phyloP scores from a whole-genome alignment of 2,113 vertebrate species.

The Tringa solitaria region DNA sequence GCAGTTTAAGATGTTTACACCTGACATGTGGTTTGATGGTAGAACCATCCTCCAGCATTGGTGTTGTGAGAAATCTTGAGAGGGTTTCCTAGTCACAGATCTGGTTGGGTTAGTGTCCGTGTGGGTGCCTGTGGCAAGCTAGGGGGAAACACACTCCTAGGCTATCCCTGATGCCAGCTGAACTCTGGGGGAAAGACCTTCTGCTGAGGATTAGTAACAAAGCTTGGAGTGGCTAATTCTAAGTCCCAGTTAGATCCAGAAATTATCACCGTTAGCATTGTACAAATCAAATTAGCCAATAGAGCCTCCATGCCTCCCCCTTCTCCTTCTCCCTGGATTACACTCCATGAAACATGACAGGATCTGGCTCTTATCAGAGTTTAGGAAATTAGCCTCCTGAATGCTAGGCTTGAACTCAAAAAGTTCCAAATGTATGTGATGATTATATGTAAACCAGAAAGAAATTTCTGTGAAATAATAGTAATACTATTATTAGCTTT shows the following conservation, averaged over 20 bases:
- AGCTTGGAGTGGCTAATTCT: neutral
- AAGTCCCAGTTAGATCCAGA: neutral
- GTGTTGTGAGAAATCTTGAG: neutral
- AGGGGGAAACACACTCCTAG: neutral
- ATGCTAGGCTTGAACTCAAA: neutral
- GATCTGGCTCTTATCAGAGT: neutral
- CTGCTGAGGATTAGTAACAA: neutral
- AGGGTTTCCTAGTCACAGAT: neutral
- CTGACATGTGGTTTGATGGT: neutral
- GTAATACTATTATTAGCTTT: neutral
- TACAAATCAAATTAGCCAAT: neutral
- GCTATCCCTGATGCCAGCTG: neutral
- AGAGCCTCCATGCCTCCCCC: neutral
- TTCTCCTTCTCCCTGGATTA: neutral
- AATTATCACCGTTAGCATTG: neutral
- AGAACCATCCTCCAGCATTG: neutral
- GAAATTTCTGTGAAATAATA: neutral
- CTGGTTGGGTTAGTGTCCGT: accelerated
- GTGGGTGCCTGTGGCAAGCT: neutral
- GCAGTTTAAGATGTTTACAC: neutral
- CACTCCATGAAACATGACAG: accelerated
- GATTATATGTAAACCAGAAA: neutral
- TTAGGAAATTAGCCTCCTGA: neutral
- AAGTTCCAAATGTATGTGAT: neutral
- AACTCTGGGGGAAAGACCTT: neutral